phyloP scores from a whole-genome alignment of 2,888 invertebrate genomes.

The Diadegma fenestrale region DNA sequence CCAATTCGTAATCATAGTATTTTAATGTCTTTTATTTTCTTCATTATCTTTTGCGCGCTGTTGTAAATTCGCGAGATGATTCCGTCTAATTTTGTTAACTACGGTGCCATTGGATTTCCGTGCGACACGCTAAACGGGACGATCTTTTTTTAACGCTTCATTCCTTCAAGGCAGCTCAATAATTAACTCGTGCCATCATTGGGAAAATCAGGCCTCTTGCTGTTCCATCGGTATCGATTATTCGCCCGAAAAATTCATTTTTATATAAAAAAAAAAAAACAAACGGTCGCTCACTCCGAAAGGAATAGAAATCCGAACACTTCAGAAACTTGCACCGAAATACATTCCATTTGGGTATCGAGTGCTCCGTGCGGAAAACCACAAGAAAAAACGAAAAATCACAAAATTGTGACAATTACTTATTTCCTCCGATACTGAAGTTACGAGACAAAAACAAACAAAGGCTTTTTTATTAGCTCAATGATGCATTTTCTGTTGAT shows the following conservation, averaged over 20 bases:
- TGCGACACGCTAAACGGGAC: neutral
- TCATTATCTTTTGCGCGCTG: neutral
- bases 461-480: constrained; percentile 34
- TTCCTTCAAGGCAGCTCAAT: constrained; percentile 14
- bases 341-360: neutral
- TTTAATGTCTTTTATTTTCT: neutral
- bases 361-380: neutral
- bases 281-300: neutral
- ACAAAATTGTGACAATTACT: neutral
- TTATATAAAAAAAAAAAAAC: neutral
- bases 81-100: constrained; percentile 8
- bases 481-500: constrained; percentile 49
- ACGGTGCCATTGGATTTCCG: neutral
- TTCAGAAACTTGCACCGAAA: neutral
- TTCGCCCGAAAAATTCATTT: neutral
- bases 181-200: neutral
- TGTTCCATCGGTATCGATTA: neutral
- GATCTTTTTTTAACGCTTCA: neutral
- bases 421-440: neutral
- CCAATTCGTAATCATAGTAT: neutral
- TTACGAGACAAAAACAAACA: neutral
- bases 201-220: neutral
- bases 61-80: constrained; percentile 1
- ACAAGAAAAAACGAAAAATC: neutral
- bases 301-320: neutral